A percentile compares a stretch with the other conserved stretches of the same genome.
phyloP scores from a whole-genome alignment of 1,140 invertebrate genomes.

The Scaptomyza graminum region DNA sequence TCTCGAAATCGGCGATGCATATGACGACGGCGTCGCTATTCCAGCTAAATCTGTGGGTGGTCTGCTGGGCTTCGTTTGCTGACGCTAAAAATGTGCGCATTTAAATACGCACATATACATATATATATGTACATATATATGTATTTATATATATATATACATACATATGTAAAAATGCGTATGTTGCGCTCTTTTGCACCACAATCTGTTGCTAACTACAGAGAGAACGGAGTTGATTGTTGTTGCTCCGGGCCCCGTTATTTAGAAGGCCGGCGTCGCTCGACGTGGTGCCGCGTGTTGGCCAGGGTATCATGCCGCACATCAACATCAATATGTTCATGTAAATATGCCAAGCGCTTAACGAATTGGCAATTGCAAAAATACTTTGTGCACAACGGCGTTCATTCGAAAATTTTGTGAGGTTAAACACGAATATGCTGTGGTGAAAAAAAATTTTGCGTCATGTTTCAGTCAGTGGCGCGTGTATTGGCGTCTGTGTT shows the following conservation, averaged over 20 bases:
- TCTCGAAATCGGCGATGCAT: conserved; percentile 5
- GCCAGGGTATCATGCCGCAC: not conserved
- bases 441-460: conserved; percentile 60
- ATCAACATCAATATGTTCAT: not conserved
- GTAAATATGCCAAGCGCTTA: not conserved
- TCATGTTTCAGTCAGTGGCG: conserved; percentile 61
- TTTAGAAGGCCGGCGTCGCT: conserved; percentile 28
- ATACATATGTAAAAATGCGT: conserved; percentile 13
- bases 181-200: conserved; percentile 8
- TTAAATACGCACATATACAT: conserved; percentile 41
- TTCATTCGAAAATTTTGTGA: conserved; percentile 37
- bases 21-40: conserved; percentile 11
- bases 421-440: conserved; percentile 57
- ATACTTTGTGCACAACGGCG: not conserved
- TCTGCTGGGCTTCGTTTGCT: conserved; percentile 6
- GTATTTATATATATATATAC: conserved; percentile 21
- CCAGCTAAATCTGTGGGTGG: conserved; percentile 9
- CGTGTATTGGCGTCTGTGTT: conserved; percentile 46
- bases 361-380: conserved; percentile 1
- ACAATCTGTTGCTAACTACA: conserved; percentile 3
- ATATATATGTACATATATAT: conserved; percentile 45
- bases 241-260: not conserved
- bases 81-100: not conserved
- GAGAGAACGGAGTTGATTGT: not conserved
- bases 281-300: conserved; percentile 46